phyloP scores from a whole-genome alignment of 2,888 invertebrate species.

The Dryococelus australis region DNA sequence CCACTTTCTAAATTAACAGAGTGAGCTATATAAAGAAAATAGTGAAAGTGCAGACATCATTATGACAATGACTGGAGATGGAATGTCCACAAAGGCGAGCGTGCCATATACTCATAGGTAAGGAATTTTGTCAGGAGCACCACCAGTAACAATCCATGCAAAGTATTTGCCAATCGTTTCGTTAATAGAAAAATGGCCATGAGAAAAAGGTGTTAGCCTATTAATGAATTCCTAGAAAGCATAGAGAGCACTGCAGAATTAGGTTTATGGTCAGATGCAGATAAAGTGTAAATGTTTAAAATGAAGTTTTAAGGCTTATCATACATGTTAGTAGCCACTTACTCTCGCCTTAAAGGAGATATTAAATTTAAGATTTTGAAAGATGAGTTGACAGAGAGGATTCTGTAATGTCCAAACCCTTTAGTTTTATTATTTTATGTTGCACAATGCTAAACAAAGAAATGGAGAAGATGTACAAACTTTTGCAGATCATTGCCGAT shows the following conservation, averaged over 20 bases:
- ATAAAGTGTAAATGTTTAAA: not conserved
- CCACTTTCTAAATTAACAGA: too few relatives aligned
- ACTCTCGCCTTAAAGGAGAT: not conserved
- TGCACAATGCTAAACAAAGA: not conserved
- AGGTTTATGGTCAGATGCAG: not conserved
- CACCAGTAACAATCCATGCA: too few relatives aligned
- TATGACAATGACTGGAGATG: too few relatives aligned
- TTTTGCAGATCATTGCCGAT: not conserved
- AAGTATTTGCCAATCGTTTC: not conserved
- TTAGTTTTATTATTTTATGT: not conserved
- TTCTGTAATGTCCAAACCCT: not conserved
- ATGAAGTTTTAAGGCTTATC: not conserved
- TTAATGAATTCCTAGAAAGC: not conserved
- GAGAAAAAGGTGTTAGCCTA: not conserved
- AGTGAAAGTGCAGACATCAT: too few relatives aligned
- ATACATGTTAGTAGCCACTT: not conserved
- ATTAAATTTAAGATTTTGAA: not conserved
- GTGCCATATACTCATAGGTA: too few relatives aligned
- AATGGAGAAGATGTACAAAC: not conserved
- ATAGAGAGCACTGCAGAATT: not conserved
- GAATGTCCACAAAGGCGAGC: too few relatives aligned
- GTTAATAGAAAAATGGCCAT: not conserved
- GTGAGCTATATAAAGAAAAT: too few relatives aligned
- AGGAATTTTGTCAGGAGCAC: too few relatives aligned
- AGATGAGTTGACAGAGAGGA: not conserved